Evolutionary conservation across 2,888 invertebrate species (phyloP).

Genomic region (Choristoneura rosaceana): DNA sequence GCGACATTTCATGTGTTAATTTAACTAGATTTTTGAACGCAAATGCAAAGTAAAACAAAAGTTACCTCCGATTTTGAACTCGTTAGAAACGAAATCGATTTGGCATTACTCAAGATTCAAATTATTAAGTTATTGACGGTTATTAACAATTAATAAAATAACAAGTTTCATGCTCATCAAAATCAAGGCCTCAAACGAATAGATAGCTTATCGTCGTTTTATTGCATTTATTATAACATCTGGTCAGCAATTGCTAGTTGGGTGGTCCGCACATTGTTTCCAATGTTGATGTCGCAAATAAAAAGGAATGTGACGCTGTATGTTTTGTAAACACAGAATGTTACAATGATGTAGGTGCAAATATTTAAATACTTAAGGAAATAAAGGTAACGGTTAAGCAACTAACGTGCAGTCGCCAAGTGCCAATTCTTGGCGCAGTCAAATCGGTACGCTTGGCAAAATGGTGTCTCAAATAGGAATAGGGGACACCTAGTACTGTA

Average conservation of each 20-base stretch:
- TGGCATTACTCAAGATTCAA: slow-evolving; percentile 25
- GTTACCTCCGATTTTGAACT: neutral
- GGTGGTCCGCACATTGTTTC: slow-evolving; percentile 55
- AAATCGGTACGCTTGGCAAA: neutral
- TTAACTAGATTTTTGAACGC: slow-evolving; percentile 2
- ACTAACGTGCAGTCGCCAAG: slow-evolving; percentile 21
- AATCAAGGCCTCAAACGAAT: slow-evolving; percentile 48
- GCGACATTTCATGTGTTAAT: neutral
- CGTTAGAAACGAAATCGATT: slow-evolving; percentile 12
- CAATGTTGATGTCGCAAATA: slow-evolving; percentile 54
- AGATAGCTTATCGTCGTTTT: slow-evolving; percentile 66
- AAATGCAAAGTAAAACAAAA: neutral
- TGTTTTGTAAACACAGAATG: slow-evolving; percentile 68
- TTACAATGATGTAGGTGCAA: slow-evolving; percentile 52
- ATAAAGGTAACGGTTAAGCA: slow-evolving; percentile 36
- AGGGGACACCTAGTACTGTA: slow-evolving; percentile 2
- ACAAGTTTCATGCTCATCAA: slow-evolving; percentile 40
- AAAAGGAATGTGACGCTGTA: slow-evolving; percentile 47
- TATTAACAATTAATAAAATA: slow-evolving; percentile 41
- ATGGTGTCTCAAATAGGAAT: slow-evolving; percentile 4
- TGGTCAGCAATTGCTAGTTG: slow-evolving; percentile 56
- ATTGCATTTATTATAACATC: slow-evolving; percentile 64
- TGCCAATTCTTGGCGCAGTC: slow-evolving; percentile 7
- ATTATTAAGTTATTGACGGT: slow-evolving; percentile 10
- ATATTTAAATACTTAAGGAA: slow-evolving; percentile 40